These are phyloP conservation scores for Boloria euphrosyne DNA, from an alignment of 2,888 invertebrate genomes.

Conservation along the genomic window DNA sequence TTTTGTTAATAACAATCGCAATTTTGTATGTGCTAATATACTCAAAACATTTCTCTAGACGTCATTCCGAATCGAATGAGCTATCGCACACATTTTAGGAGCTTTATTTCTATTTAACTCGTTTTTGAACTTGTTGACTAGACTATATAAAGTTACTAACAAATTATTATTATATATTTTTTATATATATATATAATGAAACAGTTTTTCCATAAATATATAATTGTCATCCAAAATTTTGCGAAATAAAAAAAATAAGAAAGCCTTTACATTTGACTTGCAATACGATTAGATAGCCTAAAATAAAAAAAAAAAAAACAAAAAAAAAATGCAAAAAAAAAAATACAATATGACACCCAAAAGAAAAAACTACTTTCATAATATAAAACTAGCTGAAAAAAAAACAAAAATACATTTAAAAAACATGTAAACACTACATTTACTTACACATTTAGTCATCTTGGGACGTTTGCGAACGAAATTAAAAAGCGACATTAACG, in stretches of 20 bases:
- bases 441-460: constrained; percentile 49
- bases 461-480: constrained; percentile 61
- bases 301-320: neutral
- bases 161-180: too few species aligned
- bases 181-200: too few species aligned
- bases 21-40: too few species aligned
- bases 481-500: constrained; percentile 56
- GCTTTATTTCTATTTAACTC: too few species aligned
- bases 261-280: constrained; percentile 18
- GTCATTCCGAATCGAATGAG: too few species aligned
- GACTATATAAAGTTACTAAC: too few species aligned
- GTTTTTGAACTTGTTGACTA: too few species aligned
- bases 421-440: constrained; percentile 42
- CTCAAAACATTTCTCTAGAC: too few species aligned
- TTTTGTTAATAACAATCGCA: too few species aligned
- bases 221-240: too few species aligned
- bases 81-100: too few species aligned
- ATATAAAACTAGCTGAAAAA: constrained; percentile 17
- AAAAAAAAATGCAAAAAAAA: constrained; percentile 7
- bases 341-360: neutral
- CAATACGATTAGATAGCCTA: constrained; percentile 23
- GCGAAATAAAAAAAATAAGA: neutral
- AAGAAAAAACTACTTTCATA: neutral
- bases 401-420: constrained; percentile 34
- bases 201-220: too few species aligned